Evolutionary conservation across 2,113 vertebrate species (phyloP).

Genomic region (Bubo blakistoni): DNA sequence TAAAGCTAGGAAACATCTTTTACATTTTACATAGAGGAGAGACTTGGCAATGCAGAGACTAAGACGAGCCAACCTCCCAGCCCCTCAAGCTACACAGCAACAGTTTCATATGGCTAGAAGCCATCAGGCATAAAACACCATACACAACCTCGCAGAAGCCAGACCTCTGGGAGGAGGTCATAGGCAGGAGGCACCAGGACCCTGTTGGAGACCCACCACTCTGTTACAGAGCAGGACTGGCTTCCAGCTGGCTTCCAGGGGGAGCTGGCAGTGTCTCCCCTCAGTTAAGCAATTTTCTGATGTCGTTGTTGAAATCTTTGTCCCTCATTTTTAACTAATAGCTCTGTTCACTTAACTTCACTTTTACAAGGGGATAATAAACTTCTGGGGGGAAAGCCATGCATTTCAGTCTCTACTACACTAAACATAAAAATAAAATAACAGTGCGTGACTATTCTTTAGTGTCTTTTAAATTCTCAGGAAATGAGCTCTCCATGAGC

Average conservation of each 20-base stretch:
- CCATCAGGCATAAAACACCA: background rate
- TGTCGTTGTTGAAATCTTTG: background rate
- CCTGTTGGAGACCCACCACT: background rate
- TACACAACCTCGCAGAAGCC: background rate
- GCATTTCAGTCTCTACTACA: background rate
- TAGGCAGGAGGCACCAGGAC: background rate
- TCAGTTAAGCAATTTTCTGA: constrained; percentile 18
- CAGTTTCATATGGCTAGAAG: background rate
- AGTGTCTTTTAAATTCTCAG: constrained; percentile 20
- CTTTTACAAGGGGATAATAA: constrained; percentile 34
- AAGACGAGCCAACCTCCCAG: background rate
- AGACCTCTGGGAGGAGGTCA: background rate
- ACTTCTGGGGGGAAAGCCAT: constrained; percentile 8
- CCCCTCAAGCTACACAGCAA: background rate
- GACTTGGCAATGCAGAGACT: background rate
- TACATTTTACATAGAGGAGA: background rate
- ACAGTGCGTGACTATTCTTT: background rate
- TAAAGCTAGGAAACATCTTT: background rate
- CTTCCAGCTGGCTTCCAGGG: constrained; percentile 35
- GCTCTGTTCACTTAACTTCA: background rate
- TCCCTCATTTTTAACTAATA: constrained; percentile 8
- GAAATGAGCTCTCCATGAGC: background rate
- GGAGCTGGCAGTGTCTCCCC: background rate
- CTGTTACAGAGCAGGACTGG: background rate
- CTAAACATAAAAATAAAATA: constrained; percentile 22